Evolutionary conservation across 2,113 vertebrate genomes (phyloP), one percentile per base, ranked within the genome.

Genomic region (Hoplias malabaricus): DNA sequence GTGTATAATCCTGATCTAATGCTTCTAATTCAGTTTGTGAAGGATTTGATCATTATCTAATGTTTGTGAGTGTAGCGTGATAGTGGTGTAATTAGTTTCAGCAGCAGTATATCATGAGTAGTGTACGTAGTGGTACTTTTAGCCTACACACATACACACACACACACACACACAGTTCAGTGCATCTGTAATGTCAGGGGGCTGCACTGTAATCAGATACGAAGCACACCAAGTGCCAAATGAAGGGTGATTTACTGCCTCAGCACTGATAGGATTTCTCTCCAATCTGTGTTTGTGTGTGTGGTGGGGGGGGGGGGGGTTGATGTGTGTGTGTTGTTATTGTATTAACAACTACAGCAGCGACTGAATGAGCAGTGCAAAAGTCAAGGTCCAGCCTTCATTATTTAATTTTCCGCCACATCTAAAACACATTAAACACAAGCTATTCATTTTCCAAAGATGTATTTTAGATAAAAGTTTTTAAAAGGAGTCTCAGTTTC

Each of bases 201-300:
- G 21, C 31, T 75, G 61, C 40, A 54, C 12, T 46, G 54, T 69
- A 69, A 77, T 77, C 65, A 36, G 75, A 59, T 77, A 29, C 33
- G 56, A 12, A 77, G 65, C 50, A 62, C 59, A 33, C 11, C 38
- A 36, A 68, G 25, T 3, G 36, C 50, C 50, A 46, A 68, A 23
- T 67, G 34, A 75, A 56, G 11, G 27, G 36, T 42, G 34, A 76
- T 42, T 76, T 67, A 27, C 56, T 29, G 33, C 46, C 31, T 48
- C 50, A 43, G 48, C 4, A 54, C 33, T 42, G 16, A 67, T 33
- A 46, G 40, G n/a, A 67, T 31, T 65, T 25, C 13, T 36, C 13
- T 54, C 16, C 29, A 42, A 13, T 42, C 23, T 78, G 12, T 25
- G 43, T 53, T 19, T 54, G 54, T 38, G 31, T 27, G 27, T 48